Base-by-base conservation (phyloP, 2,113 vertebrate genomes). In the Acanthisitta chloris region DNA sequence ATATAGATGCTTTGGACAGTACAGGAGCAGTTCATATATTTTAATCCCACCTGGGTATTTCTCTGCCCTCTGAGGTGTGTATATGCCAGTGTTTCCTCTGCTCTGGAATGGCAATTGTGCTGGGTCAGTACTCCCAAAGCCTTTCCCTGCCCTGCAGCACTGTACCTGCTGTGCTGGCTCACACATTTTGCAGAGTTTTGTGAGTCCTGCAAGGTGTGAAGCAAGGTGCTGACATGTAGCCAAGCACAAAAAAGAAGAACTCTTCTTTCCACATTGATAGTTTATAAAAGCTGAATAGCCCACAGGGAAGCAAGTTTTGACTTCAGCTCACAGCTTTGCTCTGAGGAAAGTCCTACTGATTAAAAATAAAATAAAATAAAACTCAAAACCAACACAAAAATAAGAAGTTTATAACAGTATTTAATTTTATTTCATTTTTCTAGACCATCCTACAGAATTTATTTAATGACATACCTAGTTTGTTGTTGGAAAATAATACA, bases 21-120 rank as follows among this genome's bases (percentile, higher is more conserved):
- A 15, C 24, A 67, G 23, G 33, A 52, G 17, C 14, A 49, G 40
- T 1, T 79, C 42, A 9, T 51, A 18, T 5, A 4, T 69, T 66
- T 77, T 14, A 76, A 55, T 46, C 5, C 0, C 3, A 0, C 10
- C 18, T 71, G 10, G 33, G 15, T 65, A 8, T 81, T 80, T 77
- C 16, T 38, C 29, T 28, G 1, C 57, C 16, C 17, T 67, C 31
- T 43, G 23, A 19, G 17, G 36, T 3, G 26, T 21, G 9, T 20
- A 13, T 42, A 5, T 23, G n/a, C 8, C 42, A 0, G 2, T 36
- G 72, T 26, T 21, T 20, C 29, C 42, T 9, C 34, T 81, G 19
- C 33, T 8, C 33, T 29, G 17, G 21, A 29, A 8, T 7, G 3
- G 1, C 25, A 21, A 23, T 8, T 66, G 43, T 1, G 0, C 46